These are phyloP conservation scores for Chloropsis hardwickii DNA, from an alignment of 2,113 vertebrate species.

Conservation along the genomic window DNA sequence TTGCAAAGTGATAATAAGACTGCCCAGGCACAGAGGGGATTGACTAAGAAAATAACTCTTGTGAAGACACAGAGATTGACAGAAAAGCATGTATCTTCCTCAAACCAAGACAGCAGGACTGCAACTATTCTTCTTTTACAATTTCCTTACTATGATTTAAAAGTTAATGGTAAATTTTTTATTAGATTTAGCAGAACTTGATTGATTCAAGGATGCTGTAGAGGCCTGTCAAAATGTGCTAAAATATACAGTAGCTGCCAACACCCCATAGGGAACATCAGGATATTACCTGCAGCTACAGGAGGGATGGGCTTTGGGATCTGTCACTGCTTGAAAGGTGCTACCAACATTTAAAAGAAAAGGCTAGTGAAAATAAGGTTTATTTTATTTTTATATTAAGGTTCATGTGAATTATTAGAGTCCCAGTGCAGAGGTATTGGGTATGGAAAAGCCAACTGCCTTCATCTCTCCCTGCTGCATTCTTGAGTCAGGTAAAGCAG, in stretches of 20 bases:
- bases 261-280: slow-evolving; percentile 33
- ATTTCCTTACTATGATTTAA: slow-evolving; percentile 10
- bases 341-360: slow-evolving; percentile 6
- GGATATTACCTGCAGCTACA: slow-evolving; percentile 51
- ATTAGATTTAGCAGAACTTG: slow-evolving; percentile 38
- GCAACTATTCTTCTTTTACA: background rate
- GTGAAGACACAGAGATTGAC: background rate
- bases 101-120: background rate
- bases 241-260: slow-evolving; percentile 62
- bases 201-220: slow-evolving; percentile 46
- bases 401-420: background rate
- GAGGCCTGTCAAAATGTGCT: slow-evolving; percentile 56
- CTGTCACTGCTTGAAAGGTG: slow-evolving; percentile 15
- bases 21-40: background rate
- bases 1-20: background rate
- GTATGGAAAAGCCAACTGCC: background rate
- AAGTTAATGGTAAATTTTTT: slow-evolving; percentile 33
- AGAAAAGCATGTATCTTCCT: background rate
- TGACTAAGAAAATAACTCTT: background rate
- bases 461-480: background rate
- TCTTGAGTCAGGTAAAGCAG: background rate
- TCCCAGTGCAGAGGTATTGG: background rate
- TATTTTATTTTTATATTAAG: background rate
- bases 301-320: background rate
- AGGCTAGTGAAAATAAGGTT: background rate